phyloP scores from a whole-genome alignment of 2,797 vertebrate genomes.

The Phoxinus dragarum region DNA sequence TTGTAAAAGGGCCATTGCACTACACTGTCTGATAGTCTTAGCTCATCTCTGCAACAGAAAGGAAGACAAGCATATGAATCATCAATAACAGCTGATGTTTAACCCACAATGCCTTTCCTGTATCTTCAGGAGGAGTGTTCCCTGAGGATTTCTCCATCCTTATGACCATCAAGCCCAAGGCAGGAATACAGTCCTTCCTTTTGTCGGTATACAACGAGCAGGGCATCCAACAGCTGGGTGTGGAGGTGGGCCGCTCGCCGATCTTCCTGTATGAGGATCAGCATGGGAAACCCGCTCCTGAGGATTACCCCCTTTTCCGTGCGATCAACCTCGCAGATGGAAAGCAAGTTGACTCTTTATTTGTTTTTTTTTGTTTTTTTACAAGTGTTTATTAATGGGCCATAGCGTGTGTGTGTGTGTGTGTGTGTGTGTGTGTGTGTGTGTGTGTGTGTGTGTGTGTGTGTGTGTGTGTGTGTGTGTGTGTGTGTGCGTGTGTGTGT shows the following conservation, averaged over 20 bases:
- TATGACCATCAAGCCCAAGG: constrained; percentile 94
- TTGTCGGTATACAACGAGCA: constrained; percentile 94
- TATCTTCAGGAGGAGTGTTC: constrained; percentile 84
- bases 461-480: neutral
- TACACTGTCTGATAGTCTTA: neutral
- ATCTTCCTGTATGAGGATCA: constrained; percentile 97
- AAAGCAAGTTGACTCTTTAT: constrained; percentile 84
- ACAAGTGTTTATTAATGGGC: neutral
- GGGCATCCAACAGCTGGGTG: constrained; percentile 93
- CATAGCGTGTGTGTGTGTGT: neutral
- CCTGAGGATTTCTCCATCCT: constrained; percentile 97
- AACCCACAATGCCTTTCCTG: constrained; percentile 25
- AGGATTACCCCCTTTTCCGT: constrained; percentile 94
- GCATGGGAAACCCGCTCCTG: constrained; percentile 89
- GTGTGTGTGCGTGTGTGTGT: neutral
- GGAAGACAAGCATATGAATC: constrained; percentile 5
- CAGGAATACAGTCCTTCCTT: constrained; percentile 92
- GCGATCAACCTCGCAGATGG: constrained; percentile 94
- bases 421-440: neutral
- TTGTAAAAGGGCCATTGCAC: constrained; percentile 3
- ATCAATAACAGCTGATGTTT: constrained; percentile 24
- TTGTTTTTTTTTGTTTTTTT: neutral
- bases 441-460: neutral
- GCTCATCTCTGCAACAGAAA: constrained; percentile 1
- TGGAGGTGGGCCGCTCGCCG: constrained; percentile 93